phyloP scores from a whole-genome alignment of 2,113 vertebrate species.

The Naja naja region DNA sequence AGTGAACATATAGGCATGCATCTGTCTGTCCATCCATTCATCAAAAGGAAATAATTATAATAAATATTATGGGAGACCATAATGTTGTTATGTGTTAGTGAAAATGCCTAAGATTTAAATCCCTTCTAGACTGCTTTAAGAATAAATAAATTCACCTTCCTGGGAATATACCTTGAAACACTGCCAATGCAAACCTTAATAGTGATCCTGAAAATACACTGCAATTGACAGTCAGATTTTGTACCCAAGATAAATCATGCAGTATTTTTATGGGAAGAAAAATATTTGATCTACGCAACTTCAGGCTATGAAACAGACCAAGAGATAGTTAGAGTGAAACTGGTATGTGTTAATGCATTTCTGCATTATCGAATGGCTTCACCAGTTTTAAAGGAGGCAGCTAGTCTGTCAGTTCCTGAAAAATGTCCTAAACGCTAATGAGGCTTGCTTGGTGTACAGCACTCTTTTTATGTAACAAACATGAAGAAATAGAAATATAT shows the following conservation, averaged over 20 bases:
- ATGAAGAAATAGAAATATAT: neutral
- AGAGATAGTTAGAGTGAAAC: neutral
- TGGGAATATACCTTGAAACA: neutral
- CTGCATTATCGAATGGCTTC: neutral
- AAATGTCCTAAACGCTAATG: neutral
- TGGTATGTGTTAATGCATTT: neutral
- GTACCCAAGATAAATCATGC: neutral
- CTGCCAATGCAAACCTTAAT: neutral
- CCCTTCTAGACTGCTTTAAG: neutral
- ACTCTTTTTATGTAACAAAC: neutral
- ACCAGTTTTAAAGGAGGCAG: neutral
- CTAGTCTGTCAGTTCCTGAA: neutral
- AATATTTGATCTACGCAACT: neutral
- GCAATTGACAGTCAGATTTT: neutral
- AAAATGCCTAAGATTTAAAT: neutral
- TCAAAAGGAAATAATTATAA: neutral
- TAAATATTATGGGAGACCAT: neutral
- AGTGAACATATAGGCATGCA: neutral
- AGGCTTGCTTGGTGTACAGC: neutral
- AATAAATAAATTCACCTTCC: neutral
- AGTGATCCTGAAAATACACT: neutral
- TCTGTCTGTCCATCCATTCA: neutral
- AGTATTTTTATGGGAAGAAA: neutral
- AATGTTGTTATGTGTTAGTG: neutral
- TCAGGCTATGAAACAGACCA: neutral